Conservation (phyloP, 2,888 invertebrate genomes). For the Charanyca ferruginea region DNA sequence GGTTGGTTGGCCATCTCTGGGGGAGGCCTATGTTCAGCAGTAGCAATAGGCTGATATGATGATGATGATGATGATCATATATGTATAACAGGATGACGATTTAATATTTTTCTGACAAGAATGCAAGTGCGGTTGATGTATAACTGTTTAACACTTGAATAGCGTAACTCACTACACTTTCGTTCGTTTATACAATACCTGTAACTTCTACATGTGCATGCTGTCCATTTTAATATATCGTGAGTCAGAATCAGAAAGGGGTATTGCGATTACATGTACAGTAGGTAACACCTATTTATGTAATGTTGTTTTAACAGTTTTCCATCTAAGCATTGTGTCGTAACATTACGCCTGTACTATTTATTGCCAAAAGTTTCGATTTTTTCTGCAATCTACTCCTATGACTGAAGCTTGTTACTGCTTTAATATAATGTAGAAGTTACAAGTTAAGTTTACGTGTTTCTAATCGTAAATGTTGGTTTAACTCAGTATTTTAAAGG, state of each 20-base stretch:
- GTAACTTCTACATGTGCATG: too few species aligned
- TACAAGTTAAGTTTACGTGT: slow-evolving; percentile 12
- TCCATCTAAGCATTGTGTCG: slow-evolving; percentile 58
- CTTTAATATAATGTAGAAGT: slow-evolving; percentile 42
- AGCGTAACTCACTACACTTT: too few species aligned
- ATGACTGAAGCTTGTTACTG: slow-evolving; percentile 19
- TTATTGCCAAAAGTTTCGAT: slow-evolving; percentile 32
- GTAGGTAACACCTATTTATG: slow-evolving; percentile 37
- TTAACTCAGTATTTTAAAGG: background rate
- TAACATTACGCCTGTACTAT: slow-evolving; percentile 54
- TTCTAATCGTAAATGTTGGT: background rate
- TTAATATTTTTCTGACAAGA: too few species aligned
- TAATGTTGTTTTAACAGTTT: slow-evolving; percentile 52
- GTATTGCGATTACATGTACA: background rate
- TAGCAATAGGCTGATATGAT: too few species aligned
- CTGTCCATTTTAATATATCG: background rate
- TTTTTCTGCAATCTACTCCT: slow-evolving; percentile 46
- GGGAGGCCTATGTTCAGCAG: too few species aligned
- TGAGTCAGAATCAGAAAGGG: background rate
- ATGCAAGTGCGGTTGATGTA: too few species aligned
- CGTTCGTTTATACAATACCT: too few species aligned
- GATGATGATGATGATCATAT: too few species aligned
- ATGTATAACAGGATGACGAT: too few species aligned
- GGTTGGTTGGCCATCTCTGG: too few species aligned
- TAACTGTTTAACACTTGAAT: too few species aligned